Base-by-base conservation (phyloP, 2,113 vertebrate genomes). In the Mastomys coucha region DNA sequence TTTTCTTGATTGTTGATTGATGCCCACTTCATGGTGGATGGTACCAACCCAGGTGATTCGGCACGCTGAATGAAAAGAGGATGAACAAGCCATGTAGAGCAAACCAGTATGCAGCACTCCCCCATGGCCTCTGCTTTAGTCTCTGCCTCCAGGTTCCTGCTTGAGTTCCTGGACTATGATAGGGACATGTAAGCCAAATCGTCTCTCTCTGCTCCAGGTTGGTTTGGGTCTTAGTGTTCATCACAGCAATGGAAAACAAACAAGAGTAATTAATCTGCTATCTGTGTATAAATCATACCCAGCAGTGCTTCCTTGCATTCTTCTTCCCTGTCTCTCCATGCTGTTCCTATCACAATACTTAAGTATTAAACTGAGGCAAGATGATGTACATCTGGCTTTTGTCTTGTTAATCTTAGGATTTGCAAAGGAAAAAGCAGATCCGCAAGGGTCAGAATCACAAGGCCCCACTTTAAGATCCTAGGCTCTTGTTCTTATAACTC, bases 361-460 rank as follows among this genome's bases (percentile, higher is more conserved):
- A 98, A 98, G 96, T 98, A 98, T 96, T 97, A 97, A 97, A 97
- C 84, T 36, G 45, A 95, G 92, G 77, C 78, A 91, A 96, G 69
- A 93, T 89, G 96, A 97, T 89, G 96, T 98, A 93, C 93, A 87
- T 81, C 92, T 96, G 97, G 97, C 97, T 89, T 97, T 97, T 98
- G 93, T 96, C 88, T 39, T 8, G 2, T 39, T 4, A 39, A 73
- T 39, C 20, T 19, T 73, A 20, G n/a, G 19, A 22, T 22, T 39
- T 20, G 17, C 7, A 36, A 72, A n/a, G 39, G 36, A 72, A 39
- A 72, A 72, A 20, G 7, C 70, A 73, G 70, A 39, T 73, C 70
- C 1, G 7, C 17, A 73, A 69, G 65, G 12, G 60, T 89, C 58
- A 49, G 24, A 75, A 24, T 20, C 51, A 78, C 65, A 11, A 26